Conservation (phyloP, 1,140 invertebrate genomes). For the Diplogasteroides magnus region DNA sequence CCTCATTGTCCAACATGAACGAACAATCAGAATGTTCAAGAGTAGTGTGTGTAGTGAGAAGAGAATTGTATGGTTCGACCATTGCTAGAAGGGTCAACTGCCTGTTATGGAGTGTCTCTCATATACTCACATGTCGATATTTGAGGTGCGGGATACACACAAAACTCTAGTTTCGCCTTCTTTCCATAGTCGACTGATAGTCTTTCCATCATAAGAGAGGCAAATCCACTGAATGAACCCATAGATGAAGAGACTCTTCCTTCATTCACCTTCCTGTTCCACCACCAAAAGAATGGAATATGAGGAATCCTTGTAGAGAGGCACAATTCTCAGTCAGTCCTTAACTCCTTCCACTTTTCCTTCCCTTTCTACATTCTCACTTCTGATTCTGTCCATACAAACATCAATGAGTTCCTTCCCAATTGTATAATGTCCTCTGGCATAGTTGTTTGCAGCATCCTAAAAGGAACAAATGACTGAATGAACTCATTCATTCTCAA, state of each 20-base stretch:
- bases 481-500: slow-evolving; percentile 18
- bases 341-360: neutral
- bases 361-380: neutral
- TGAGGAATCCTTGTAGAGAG: slow-evolving; percentile 77
- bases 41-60: slow-evolving; percentile 72
- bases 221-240: slow-evolving; percentile 67
- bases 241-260: neutral
- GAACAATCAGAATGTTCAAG: slow-evolving; percentile 73
- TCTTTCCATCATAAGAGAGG: slow-evolving; percentile 78
- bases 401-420: slow-evolving; percentile 70
- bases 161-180: slow-evolving; percentile 80
- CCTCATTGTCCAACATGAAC: slow-evolving; percentile 75
- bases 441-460: slow-evolving; percentile 67
- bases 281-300: slow-evolving; percentile 85
- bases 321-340: slow-evolving; percentile 43
- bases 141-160: slow-evolving; percentile 81
- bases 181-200: slow-evolving; percentile 82
- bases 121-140: slow-evolving; percentile 59
- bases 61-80: slow-evolving; percentile 64
- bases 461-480: neutral
- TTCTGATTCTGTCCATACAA: neutral
- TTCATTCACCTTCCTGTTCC: slow-evolving; percentile 67
- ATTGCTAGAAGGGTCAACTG: slow-evolving; percentile 66
- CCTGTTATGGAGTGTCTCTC: slow-evolving; percentile 59
- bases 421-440: slow-evolving; percentile 79